Evolutionary conservation across 2,113 vertebrate species (phyloP), one percentile per base, ranked within the genome.

Genomic region (Ondatra zibethicus): DNA sequence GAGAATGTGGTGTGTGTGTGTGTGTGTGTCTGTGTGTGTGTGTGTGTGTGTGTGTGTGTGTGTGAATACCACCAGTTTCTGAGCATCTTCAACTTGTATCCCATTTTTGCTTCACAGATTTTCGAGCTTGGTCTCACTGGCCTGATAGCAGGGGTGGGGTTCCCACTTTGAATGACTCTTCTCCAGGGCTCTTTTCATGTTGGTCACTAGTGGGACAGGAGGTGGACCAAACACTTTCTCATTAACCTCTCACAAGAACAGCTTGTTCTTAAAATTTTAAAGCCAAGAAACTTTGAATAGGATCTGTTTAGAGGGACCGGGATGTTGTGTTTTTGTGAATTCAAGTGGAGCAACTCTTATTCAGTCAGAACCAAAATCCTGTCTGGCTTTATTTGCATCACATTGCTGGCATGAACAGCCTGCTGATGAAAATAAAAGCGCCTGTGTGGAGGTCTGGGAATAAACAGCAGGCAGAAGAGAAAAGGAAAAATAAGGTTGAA

Each of bases 361-460:
- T 97, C 98, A 97, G 92, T 97, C 89, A 93, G 89, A 95, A 97
- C 96, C 95, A 91, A 97, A 98, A 95, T 96, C 84, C 97, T 92
- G 95, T 97, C 97, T 98, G 76, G 97, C 97, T 97, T 96, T 97
- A 97, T 98, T 98, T 98, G 87, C 92, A 97, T 98, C 96, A 98
- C 91, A 97, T 50, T 0, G 7, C 96, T 97, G 97, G 97, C 96
- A 96, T 75, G 89, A 61, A 96, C 39, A 2, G 63, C 91, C 86
- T 93, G 61, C 88, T 90, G 94, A 85, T 92, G 96, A 90, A 96
- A 98, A 98, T 89, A 95, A 97, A 97, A 94, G 95, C 16, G 95
- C 75, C 95, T 96, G 97, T 98, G 96, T 98, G 47, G 70, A 96
- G 94, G 73, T 89, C 93, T 96, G 94, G 86, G 94, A 95, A 96